Evolutionary conservation across 1,140 invertebrate species (phyloP).

Genomic region (Aradophagus sp.): DNA sequence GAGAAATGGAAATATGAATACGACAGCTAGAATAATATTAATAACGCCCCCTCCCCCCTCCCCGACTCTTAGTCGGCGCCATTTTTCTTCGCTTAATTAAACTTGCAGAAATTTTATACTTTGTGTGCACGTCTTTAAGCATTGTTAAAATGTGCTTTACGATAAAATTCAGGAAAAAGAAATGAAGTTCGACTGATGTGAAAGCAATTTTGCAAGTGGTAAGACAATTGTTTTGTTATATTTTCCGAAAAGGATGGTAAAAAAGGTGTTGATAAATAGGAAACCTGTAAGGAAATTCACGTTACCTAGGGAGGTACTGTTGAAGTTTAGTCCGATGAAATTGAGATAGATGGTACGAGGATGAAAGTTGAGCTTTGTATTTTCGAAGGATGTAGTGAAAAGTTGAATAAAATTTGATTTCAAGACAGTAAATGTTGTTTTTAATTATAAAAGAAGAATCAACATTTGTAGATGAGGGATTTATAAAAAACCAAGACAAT

Average conservation of each 20-base stretch:
- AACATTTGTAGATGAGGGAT: too few species aligned
- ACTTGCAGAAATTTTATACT: constrained; percentile 65
- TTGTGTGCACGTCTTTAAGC: constrained; percentile 18
- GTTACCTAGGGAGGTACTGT: constrained; percentile 35
- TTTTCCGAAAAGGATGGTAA: not conserved
- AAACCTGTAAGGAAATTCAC: constrained; percentile 34
- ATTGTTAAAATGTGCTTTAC: too few species aligned
- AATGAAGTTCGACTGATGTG: too few species aligned
- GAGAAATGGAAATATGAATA: constrained; percentile 63
- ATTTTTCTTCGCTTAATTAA: constrained; percentile 65
- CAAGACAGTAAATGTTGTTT: too few species aligned
- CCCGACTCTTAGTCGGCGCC: constrained; percentile 30
- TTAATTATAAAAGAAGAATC: too few species aligned
- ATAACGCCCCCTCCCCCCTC: constrained; percentile 58
- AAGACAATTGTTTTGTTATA: too few species aligned
- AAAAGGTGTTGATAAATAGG: constrained; percentile 59
- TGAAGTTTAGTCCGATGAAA: constrained; percentile 7
- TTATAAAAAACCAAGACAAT: too few species aligned
- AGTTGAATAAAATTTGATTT: too few species aligned
- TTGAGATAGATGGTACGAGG: constrained; percentile 21
- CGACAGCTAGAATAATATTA: constrained; percentile 65
- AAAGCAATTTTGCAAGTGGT: too few species aligned
- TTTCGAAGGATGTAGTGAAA: too few species aligned
- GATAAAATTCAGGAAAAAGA: too few species aligned
- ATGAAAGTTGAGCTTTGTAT: too few species aligned